Conservation (phyloP, 2,888 invertebrate species). For the Deladenus siricidicola region DNA sequence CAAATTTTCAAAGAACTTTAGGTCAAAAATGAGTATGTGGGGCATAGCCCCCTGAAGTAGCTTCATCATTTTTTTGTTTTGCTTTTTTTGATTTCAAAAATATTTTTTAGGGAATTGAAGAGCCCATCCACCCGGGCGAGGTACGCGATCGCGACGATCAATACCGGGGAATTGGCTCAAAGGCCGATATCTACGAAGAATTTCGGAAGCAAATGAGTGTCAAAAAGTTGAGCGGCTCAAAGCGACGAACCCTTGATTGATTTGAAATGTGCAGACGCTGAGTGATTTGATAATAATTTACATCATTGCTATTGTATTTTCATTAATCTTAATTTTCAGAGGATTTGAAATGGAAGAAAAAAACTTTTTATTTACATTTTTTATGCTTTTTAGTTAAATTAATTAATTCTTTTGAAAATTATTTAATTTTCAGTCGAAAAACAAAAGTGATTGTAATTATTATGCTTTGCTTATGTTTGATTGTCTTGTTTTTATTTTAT, state of each 20-base stretch:
- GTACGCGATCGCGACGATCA: conserved; percentile 80
- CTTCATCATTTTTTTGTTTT: neutral
- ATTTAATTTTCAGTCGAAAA: neutral
- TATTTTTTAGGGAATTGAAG: conserved; percentile 66
- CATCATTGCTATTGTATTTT: too few relatives aligned
- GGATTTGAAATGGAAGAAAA: too few relatives aligned
- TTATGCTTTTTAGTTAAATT: neutral
- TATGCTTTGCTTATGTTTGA: too few relatives aligned
- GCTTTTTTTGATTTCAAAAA: neutral
- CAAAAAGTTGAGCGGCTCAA: neutral
- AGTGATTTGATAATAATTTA: too few relatives aligned
- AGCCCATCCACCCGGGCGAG: conserved; percentile 83
- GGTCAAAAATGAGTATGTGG: too few relatives aligned
- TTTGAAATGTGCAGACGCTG: too few relatives aligned
- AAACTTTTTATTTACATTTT: too few relatives aligned
- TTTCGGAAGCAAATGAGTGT: conserved; percentile 31
- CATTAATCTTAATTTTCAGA: too few relatives aligned
- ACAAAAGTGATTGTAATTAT: too few relatives aligned
- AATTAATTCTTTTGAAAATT: neutral
- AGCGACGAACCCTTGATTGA: neutral
- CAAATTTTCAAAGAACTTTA: too few relatives aligned
- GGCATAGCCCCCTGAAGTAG: too few relatives aligned
- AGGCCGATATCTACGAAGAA: conserved; percentile 44
- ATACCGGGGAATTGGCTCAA: conserved; percentile 82
- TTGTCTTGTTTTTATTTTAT: too few relatives aligned